phyloP scores from a whole-genome alignment of 2,888 invertebrate genomes.

The Drosophila helvetica region DNA sequence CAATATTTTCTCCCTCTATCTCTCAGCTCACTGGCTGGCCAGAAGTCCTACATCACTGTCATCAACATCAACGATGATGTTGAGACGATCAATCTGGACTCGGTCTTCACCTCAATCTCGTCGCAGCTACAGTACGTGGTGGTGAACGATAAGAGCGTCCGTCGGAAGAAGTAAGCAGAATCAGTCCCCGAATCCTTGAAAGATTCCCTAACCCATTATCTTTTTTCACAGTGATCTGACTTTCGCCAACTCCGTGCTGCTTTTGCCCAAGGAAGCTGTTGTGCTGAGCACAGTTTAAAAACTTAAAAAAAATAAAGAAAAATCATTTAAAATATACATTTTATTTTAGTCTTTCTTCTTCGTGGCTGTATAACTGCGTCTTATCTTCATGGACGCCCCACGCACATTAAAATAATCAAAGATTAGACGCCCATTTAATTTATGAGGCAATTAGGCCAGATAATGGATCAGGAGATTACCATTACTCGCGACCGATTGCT shows the following conservation, averaged over 20 bases:
- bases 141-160: conserved; percentile 74
- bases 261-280: conserved; percentile 81
- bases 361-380: not conserved
- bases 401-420: conserved; percentile 16
- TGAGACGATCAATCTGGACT: conserved; percentile 82
- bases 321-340: not conserved
- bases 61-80: conserved; percentile 84
- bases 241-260: conserved; percentile 62
- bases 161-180: conserved; percentile 72
- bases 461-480: conserved; percentile 8
- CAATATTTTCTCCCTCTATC: rapidly evolving
- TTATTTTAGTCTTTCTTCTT: not conserved
- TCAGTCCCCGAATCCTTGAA: rapidly evolving
- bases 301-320: conserved; percentile 10
- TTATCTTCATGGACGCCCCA: conserved; percentile 17
- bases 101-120: conserved; percentile 62
- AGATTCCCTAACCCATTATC: not conserved
- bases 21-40: conserved; percentile 63
- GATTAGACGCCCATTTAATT: conserved; percentile 26
- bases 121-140: conserved; percentile 70
- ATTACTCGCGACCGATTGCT: not conserved
- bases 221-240: conserved; percentile 62
- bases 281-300: conserved; percentile 69
- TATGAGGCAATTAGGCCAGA: conserved; percentile 8
- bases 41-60: conserved; percentile 83